Evolutionary conservation across 2,797 vertebrate species (phyloP).

Genomic region (Sebastes taczanowskii): DNA sequence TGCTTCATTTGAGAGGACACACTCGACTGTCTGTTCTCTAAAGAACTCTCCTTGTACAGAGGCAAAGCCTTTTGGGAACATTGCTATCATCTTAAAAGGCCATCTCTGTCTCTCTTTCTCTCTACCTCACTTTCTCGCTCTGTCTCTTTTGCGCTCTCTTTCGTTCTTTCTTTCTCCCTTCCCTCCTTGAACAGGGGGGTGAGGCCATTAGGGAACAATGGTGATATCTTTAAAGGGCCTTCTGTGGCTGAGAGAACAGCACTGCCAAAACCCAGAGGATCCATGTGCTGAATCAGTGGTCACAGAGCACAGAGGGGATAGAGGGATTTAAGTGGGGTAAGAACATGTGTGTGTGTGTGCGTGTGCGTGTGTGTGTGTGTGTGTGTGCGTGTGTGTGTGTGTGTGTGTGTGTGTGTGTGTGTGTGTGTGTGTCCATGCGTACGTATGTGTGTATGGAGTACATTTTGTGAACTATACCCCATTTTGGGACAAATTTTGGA

Average conservation of each 20-base stretch:
- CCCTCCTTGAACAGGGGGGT: conserved; percentile 51
- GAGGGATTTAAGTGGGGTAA: conserved; percentile 42
- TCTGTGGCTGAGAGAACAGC: conserved; percentile 60
- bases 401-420: not conserved
- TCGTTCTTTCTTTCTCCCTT: conserved; percentile 7
- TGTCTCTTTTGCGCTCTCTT: not conserved
- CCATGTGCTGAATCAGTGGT: conserved; percentile 67
- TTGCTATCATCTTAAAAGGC: conserved; percentile 69
- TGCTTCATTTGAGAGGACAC: conserved; percentile 74
- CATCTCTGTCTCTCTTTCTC: conserved; percentile 35
- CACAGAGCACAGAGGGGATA: conserved; percentile 54
- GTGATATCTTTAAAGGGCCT: conserved; percentile 72
- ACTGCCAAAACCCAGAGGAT: conserved; percentile 60
- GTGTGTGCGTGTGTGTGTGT: not conserved
- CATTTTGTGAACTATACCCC: not conserved
- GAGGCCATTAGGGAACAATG: conserved; percentile 71
- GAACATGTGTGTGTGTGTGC: not conserved
- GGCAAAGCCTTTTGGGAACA: conserved; percentile 62
- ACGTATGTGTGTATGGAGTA: not conserved
- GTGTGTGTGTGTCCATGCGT: not conserved
- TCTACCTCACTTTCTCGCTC: not conserved
- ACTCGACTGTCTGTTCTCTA: conserved; percentile 72
- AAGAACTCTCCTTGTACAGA: conserved; percentile 70
- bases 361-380: not conserved
- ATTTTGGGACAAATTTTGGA: not conserved